Conservation (phyloP, 1,140 invertebrate genomes). For the Dinoponera quadriceps region DNA sequence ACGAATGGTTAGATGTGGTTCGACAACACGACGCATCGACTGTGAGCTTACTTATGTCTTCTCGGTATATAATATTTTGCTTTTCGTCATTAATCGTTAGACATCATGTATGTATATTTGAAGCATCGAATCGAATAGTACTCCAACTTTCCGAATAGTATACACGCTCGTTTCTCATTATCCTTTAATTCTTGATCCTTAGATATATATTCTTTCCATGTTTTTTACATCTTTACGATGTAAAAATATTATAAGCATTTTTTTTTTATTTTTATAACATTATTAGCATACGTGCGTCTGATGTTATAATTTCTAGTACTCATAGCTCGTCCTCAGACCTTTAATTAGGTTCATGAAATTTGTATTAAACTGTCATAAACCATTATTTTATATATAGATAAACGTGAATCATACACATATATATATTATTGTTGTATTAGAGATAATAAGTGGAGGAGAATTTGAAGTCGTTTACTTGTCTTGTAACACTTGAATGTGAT, state of each 20-base stretch:
- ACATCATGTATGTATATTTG: neutral
- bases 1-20: no score
- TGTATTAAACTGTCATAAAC: neutral
- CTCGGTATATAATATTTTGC: no score
- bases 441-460: neutral
- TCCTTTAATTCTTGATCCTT: neutral
- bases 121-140: neutral
- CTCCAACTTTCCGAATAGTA: neutral
- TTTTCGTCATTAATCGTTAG: no score
- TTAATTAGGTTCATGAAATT: neutral
- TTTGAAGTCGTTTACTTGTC: no score
- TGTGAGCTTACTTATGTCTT: no score
- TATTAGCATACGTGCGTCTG: neutral
- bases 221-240: neutral
- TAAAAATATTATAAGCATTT: slow-evolving; percentile 12
- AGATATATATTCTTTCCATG: slow-evolving; percentile 1
- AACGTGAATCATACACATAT: neutral
- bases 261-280: slow-evolving; percentile 12
- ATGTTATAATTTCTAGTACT: neutral
- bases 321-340: neutral
- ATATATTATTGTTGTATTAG: slow-evolving; percentile 2
- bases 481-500: neutral
- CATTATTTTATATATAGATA: neutral
- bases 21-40: no score
- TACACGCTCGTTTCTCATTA: slow-evolving; percentile 25